These are phyloP conservation scores for Melinaea marsaeus DNA, from an alignment of 2,888 invertebrate genomes.

Conservation along the genomic window DNA sequence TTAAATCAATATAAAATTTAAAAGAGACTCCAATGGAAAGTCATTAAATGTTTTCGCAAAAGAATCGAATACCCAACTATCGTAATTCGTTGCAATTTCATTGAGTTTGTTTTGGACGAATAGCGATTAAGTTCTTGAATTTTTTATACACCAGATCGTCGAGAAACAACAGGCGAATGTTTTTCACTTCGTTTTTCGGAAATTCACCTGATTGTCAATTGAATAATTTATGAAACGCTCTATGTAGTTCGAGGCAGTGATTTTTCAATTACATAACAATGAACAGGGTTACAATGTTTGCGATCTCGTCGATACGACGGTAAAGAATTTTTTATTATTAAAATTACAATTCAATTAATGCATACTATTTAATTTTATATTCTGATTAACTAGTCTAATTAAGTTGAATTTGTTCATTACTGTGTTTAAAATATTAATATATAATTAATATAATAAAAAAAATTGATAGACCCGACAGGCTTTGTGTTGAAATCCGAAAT, in stretches of 20 bases:
- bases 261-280: slow-evolving; percentile 75
- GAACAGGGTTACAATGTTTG: slow-evolving; percentile 45
- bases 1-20: no score
- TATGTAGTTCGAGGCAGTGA: slow-evolving; percentile 62
- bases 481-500: no score
- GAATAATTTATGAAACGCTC: slow-evolving; percentile 62
- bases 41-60: slow-evolving; percentile 40
- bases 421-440: no score
- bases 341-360: neutral
- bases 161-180: slow-evolving; percentile 61
- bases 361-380: no score
- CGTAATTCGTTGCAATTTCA: slow-evolving; percentile 50
- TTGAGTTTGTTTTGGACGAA: slow-evolving; percentile 56
- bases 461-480: no score
- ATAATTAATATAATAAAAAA: no score
- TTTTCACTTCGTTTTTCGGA: slow-evolving; percentile 71
- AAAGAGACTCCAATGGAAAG: no score
- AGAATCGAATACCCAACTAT: slow-evolving; percentile 50
- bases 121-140: slow-evolving; percentile 70
- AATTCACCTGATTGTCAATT: slow-evolving; percentile 70
- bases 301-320: slow-evolving; percentile 38
- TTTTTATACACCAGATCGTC: slow-evolving; percentile 64
- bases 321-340: slow-evolving; percentile 25
- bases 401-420: no score
- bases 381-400: no score